Conservation (phyloP, 2,797 vertebrate genomes). For the Danionella dracula region DNA sequence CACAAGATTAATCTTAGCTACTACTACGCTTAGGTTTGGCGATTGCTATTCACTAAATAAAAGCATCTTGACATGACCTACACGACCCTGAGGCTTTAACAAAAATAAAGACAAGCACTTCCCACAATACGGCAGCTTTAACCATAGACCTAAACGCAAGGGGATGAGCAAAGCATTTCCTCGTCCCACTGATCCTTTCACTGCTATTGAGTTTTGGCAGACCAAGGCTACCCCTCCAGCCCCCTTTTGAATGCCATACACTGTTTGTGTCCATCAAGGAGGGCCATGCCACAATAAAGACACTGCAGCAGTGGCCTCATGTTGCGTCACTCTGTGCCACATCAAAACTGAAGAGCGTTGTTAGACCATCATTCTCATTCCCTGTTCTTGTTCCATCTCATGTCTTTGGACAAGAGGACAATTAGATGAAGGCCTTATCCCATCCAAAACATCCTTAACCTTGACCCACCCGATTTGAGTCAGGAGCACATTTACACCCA, state of each 20-base stretch:
- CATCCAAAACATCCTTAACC: conserved; percentile 44
- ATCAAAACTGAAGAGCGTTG: conserved; percentile 18
- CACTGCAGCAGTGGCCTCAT: conserved; percentile 26
- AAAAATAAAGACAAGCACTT: conserved; percentile 45
- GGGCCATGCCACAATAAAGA: conserved; percentile 25
- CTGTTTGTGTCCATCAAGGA: conserved; percentile 40
- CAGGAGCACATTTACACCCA: conserved; percentile 14
- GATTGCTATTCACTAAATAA: not conserved
- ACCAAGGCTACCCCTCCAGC: conserved; percentile 43
- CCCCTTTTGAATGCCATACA: conserved; percentile 35
- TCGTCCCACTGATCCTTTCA: conserved; percentile 25
- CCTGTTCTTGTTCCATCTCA: conserved; percentile 5
- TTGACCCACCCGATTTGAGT: conserved; percentile 20
- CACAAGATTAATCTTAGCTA: not conserved
- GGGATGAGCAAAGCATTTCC: conserved; percentile 47
- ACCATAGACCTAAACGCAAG: conserved; percentile 34
- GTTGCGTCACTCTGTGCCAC: conserved; percentile 34
- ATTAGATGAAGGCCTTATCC: conserved; percentile 36
- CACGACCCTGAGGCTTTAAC: conserved; percentile 17
- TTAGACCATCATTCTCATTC: not conserved
- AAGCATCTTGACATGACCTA: not conserved
- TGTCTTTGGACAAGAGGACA: conserved; percentile 30
- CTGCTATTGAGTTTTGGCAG: conserved; percentile 31
- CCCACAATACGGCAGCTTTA: conserved; percentile 21
- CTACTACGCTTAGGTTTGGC: not conserved